Evolutionary conservation across 2,888 invertebrate genomes (phyloP).

Genomic region (Microctonus aethiopoides): DNA sequence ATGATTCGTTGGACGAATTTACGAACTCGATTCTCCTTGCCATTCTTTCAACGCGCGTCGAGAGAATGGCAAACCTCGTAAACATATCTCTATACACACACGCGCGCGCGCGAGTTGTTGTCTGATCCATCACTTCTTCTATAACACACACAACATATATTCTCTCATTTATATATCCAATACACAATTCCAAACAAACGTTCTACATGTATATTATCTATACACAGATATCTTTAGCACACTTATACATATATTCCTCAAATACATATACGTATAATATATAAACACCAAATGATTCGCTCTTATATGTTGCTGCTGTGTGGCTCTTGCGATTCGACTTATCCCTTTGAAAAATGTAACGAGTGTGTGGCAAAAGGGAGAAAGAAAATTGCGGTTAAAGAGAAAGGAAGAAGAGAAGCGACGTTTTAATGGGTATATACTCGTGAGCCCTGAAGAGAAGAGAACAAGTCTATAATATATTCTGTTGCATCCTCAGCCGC

Average conservation of each 20-base stretch:
- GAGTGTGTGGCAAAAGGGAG: conserved; percentile 19
- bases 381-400: conserved; percentile 18
- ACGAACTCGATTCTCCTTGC: too few relatives aligned
- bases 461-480: conserved; percentile 61
- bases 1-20: conserved; percentile 19
- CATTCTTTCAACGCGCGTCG: too few relatives aligned
- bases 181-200: neutral
- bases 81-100: neutral
- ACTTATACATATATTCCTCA: too few relatives aligned
- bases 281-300: neutral
- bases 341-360: neutral
- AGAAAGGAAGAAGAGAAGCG: conserved; percentile 38
- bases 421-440: conserved; percentile 54
- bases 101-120: too few relatives aligned
- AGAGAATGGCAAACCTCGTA: conserved; percentile 7
- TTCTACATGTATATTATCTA: neutral
- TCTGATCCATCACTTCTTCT: too few relatives aligned
- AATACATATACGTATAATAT: too few relatives aligned
- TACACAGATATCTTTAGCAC: neutral
- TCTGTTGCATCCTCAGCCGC: conserved; percentile 50
- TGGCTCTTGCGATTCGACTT: conserved; percentile 2
- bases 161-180: neutral
- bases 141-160: too few relatives aligned
- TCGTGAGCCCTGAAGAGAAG: conserved; percentile 47
- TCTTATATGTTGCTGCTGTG: conserved; percentile 7